phyloP scores from a whole-genome alignment of 2,888 invertebrate species.

The Hypena proboscidalis region DNA sequence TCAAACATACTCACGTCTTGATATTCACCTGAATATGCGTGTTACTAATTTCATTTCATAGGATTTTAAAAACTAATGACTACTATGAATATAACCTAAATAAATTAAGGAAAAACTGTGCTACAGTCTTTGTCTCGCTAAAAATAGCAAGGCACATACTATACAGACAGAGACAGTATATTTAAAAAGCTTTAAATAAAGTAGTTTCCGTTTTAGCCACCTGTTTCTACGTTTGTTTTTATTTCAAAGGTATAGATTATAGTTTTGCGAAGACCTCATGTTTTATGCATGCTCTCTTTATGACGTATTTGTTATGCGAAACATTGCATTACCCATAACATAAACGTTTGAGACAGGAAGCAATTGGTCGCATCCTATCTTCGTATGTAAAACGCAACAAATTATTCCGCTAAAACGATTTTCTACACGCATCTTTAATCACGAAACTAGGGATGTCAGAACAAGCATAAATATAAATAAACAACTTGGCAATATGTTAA shows the following conservation, averaged over 20 bases:
- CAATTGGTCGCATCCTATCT: slow-evolving; percentile 58
- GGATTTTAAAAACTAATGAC: no score
- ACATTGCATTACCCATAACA: slow-evolving; percentile 47
- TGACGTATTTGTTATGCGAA: slow-evolving; percentile 49
- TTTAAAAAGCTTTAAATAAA: no score
- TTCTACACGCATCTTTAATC: slow-evolving; percentile 55
- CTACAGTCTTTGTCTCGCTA: no score
- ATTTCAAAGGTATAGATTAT: not conserved
- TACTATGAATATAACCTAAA: no score
- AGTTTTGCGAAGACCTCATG: not conserved
- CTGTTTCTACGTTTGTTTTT: not conserved
- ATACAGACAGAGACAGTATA: no score
- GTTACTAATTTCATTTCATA: no score
- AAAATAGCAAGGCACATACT: no score
- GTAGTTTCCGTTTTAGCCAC: not conserved
- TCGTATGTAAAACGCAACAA: slow-evolving; percentile 59
- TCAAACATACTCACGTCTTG: no score
- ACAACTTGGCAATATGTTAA: not conserved
- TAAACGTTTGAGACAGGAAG: slow-evolving; percentile 59
- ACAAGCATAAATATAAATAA: not conserved
- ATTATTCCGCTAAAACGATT: slow-evolving; percentile 61
- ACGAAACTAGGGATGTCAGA: slow-evolving; percentile 22
- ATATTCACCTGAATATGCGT: no score
- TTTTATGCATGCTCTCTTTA: slow-evolving; percentile 9
- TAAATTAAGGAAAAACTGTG: no score